A percentile compares a stretch with the other conserved stretches of the same genome.
These are phyloP conservation scores for Apaloderma vittatum DNA, from an alignment of 2,113 vertebrate species.

Conservation along the genomic window DNA sequence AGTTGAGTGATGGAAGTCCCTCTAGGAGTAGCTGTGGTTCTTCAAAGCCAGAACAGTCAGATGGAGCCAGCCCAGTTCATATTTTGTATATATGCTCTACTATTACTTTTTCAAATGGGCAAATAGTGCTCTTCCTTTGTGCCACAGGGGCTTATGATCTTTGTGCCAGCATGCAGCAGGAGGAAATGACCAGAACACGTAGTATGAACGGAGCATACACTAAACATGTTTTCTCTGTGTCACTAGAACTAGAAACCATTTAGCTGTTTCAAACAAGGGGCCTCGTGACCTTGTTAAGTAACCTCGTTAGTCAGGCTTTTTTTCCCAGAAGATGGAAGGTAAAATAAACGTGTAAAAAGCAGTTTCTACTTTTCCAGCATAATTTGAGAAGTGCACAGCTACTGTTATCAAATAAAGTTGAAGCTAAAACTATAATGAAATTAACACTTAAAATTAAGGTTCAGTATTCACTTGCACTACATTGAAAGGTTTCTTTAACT, in stretches of 20 bases:
- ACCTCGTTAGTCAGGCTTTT: not conserved
- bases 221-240: not conserved
- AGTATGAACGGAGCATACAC: not conserved
- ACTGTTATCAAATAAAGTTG: not conserved
- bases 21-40: not conserved
- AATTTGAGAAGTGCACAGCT: not conserved
- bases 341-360: not conserved
- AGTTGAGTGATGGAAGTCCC: accelerated
- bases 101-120: not conserved
- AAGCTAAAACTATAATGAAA: not conserved
- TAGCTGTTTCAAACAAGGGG: not conserved
- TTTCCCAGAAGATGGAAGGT: not conserved
- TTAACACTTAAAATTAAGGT: not conserved
- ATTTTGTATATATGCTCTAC: not conserved
- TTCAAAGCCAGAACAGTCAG: not conserved
- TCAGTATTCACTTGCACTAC: not conserved
- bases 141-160: not conserved
- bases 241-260: not conserved
- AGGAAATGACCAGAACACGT: not conserved
- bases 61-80: not conserved
- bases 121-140: not conserved
- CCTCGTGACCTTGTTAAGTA: not conserved
- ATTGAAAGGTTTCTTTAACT: not conserved
- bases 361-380: not conserved
- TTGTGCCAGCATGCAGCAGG: not conserved